Evolutionary conservation across 2,888 invertebrate species (phyloP).

Genomic region (Ormyrus pomaceus): DNA sequence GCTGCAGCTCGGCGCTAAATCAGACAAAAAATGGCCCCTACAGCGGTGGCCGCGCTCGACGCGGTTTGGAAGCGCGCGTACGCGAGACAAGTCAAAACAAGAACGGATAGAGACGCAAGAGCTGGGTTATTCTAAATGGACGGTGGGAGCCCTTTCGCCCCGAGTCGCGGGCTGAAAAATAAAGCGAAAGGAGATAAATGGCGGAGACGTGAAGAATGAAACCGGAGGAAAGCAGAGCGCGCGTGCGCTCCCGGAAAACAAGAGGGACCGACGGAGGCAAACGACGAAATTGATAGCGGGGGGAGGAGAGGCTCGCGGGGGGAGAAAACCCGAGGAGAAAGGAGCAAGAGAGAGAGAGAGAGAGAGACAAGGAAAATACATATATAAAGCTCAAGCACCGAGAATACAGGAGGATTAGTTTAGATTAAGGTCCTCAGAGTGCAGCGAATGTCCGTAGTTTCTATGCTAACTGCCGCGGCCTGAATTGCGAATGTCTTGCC

Average conservation of each 20-base stretch:
- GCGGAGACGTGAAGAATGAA: constrained; percentile 44
- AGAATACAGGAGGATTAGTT: constrained; percentile 70
- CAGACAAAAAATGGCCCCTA: constrained; percentile 11
- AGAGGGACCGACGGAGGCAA: constrained; percentile 4
- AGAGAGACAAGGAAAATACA: constrained; percentile 11
- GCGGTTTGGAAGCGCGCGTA: neutral
- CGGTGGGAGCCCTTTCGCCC: neutral
- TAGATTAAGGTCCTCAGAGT: constrained; percentile 68
- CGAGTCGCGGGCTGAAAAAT: constrained; percentile 38
- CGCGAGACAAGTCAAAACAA: constrained; percentile 45
- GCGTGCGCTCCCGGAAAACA: neutral
- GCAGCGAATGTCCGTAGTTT: constrained; percentile 68
- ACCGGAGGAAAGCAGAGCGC: constrained; percentile 23
- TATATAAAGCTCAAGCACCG: constrained; percentile 56
- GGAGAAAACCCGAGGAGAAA: constrained; percentile 19
- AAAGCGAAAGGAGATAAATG: constrained; percentile 48
- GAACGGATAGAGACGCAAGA: constrained; percentile 19
- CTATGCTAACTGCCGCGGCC: constrained; percentile 68
- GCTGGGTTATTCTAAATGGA: constrained; percentile 33
- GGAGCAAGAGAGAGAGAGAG: neutral
- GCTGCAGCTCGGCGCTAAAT: neutral
- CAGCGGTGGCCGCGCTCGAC: constrained; percentile 9
- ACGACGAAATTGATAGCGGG: constrained; percentile 44
- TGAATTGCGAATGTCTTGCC: constrained; percentile 55
- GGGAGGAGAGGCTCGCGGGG: neutral